A percentile compares a stretch with the other conserved stretches of the same genome.
Evolutionary conservation across 2,888 invertebrate species (phyloP).

Genomic region (Lithophane leautieri): DNA sequence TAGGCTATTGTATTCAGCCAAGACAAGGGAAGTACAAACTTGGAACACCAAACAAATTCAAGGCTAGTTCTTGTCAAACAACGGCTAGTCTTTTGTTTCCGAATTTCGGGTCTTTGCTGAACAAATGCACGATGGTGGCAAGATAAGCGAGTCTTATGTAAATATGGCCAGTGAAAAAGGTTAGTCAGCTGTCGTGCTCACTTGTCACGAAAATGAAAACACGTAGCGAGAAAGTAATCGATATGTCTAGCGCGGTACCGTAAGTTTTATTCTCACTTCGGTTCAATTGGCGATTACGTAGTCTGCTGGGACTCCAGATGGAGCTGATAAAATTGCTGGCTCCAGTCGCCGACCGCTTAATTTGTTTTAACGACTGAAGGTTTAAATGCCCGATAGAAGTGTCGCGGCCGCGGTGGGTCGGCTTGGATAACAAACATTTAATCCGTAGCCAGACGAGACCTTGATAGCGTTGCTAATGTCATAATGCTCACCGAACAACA

Average conservation of each 20-base stretch:
- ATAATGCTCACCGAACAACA: conserved; percentile 62
- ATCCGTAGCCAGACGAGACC: conserved; percentile 68
- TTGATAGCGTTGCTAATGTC: conserved; percentile 68
- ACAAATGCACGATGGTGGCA: conserved; percentile 29
- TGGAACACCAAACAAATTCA: conserved; percentile 2
- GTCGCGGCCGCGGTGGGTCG: conserved; percentile 43
- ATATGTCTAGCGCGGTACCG: conserved; percentile 70
- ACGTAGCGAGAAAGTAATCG: conserved; percentile 69
- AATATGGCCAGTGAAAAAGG: conserved; percentile 48
- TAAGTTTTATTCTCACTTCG: conserved; percentile 65
- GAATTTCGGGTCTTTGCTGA: conserved; percentile 21
- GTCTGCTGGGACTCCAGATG: conserved; percentile 37
- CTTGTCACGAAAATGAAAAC: conserved; percentile 60
- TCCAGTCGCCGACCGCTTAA: conserved; percentile 39
- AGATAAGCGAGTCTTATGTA: conserved; percentile 49
- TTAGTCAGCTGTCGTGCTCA: conserved; percentile 44
- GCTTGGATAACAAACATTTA: conserved; percentile 49
- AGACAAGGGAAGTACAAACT: not conserved
- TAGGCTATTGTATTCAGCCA: not conserved
- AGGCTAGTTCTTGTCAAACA: conserved; percentile 13
- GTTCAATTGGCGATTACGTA: conserved; percentile 55
- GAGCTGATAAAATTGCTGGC: conserved; percentile 26
- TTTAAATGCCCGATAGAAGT: conserved; percentile 48
- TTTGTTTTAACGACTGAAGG: conserved; percentile 42
- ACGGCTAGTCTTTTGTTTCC: conserved; percentile 23